Conservation (phyloP, 2,888 invertebrate genomes). For the Megamerina dolium region DNA sequence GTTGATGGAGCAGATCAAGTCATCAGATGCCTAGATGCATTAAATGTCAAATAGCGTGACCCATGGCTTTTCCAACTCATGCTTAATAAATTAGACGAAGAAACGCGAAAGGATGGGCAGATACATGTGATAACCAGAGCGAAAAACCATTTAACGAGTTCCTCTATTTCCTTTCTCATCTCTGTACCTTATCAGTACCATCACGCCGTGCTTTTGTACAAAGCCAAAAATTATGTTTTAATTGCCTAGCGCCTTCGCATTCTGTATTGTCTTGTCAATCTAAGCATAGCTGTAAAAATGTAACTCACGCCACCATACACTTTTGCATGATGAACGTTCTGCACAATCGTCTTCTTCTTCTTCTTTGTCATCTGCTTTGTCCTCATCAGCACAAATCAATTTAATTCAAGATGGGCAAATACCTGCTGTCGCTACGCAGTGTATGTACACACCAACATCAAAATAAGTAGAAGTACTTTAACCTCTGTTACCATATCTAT, state of each 20-base stretch:
- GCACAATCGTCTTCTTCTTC: background rate
- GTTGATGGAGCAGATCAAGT: conserved; percentile 13
- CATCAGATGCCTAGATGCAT: conserved; percentile 10
- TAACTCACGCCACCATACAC: background rate
- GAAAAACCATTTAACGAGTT: conserved; percentile 9
- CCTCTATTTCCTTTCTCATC: conserved; percentile 11
- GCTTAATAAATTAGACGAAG: too few species aligned
- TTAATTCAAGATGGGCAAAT: too few species aligned
- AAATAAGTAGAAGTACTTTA: background rate
- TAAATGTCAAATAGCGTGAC: conserved; percentile 6
- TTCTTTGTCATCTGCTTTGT: too few species aligned
- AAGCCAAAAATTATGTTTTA: conserved; percentile 1
- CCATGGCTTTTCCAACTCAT: too few species aligned
- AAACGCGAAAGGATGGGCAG: too few species aligned
- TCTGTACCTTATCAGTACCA: background rate
- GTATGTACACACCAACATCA: too few species aligned
- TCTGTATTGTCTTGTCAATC: too few species aligned
- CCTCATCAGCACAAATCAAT: too few species aligned
- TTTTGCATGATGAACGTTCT: background rate
- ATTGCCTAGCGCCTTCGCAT: background rate
- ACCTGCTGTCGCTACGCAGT: too few species aligned
- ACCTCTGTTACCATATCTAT: background rate
- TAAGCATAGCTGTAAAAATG: too few species aligned
- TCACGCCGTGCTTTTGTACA: background rate
- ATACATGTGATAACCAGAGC: background rate